Evolutionary conservation across 2,888 invertebrate species (phyloP), one percentile per base, ranked within the genome.

Genomic region (Tipula confusa): DNA sequence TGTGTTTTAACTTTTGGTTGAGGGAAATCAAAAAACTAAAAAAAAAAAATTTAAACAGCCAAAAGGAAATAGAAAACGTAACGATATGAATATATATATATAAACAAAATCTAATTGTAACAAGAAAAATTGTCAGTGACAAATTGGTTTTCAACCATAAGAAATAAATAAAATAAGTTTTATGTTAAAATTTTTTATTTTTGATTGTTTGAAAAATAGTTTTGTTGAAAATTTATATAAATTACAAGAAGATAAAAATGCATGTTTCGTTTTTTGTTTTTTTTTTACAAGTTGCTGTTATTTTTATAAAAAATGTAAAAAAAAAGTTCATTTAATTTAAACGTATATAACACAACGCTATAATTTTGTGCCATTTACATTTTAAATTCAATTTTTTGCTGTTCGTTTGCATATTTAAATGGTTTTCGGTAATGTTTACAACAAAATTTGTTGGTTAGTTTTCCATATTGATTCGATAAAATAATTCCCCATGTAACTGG

Each of bases 111-210:
- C 64, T 64, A 64, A 64, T 64, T 64, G 64, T 64, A 64, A 64
- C 64, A 64, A 64, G 31, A 3, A 31, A 80, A 80, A 29, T 80
- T 80, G 80, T 80, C 80, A 80, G 80, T 80, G 80, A 80, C 80
- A 80, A 80, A 80, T 80, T 80, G 29, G 80, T 80, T 80, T 80
- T 80, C 80, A 80, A 80, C 80, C 80, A 31, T 29, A 80, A 80
- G 80, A 80, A 29, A 80, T 80, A 80, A 80, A 29, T 29, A 29
- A 80, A 80, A 80, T 80, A 80, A 80, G 31, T 29, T 29, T 80
- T 29, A 80, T 29, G 31, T 80, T 5, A 31, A 79, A 80, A 80
- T 13, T 31, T 29, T 80, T 80, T 80, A 15, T 31, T 80, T 80
- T 29, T 29, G 31, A 80, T 80, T 80, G 80, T 80, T 64, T 80